Conservation (phyloP, 2,113 vertebrate species). For the Arenaria interpres region DNA sequence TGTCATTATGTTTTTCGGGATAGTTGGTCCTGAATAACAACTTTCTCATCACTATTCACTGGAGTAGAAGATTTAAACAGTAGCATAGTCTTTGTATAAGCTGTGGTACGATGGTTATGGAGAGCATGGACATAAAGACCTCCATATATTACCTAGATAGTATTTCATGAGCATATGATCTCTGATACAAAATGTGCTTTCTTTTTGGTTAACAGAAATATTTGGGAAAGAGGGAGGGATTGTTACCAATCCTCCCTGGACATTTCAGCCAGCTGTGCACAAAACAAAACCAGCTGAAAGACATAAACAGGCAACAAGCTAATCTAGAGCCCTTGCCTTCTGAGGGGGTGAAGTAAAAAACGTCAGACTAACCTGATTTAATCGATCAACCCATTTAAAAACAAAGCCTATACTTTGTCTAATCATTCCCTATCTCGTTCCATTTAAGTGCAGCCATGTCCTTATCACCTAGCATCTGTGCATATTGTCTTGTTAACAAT, state of each 20-base stretch:
- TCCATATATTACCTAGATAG: not conserved
- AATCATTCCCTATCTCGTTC: not conserved
- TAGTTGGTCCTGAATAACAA: not conserved
- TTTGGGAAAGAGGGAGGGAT: not conserved
- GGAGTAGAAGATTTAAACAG: not conserved
- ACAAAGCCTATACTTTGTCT: not conserved
- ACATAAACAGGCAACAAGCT: not conserved
- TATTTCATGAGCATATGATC: not conserved
- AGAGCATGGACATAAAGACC: not conserved
- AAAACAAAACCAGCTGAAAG: not conserved
- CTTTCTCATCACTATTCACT: not conserved
- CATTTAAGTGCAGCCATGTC: not conserved
- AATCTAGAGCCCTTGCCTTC: not conserved
- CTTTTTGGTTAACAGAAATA: not conserved
- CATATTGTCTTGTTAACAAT: constrained; percentile 68
- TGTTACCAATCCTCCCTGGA: not conserved
- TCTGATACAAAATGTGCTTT: not conserved
- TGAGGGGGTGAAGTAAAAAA: not conserved
- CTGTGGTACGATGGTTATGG: not conserved
- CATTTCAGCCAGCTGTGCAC: not conserved
- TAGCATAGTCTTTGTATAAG: not conserved
- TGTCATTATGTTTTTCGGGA: not conserved
- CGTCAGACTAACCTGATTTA: not conserved
- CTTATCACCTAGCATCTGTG: not conserved
- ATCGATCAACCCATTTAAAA: not conserved